Evolutionary conservation across 2,888 invertebrate species (phyloP).

Genomic region (Coecobrya sp.): DNA sequence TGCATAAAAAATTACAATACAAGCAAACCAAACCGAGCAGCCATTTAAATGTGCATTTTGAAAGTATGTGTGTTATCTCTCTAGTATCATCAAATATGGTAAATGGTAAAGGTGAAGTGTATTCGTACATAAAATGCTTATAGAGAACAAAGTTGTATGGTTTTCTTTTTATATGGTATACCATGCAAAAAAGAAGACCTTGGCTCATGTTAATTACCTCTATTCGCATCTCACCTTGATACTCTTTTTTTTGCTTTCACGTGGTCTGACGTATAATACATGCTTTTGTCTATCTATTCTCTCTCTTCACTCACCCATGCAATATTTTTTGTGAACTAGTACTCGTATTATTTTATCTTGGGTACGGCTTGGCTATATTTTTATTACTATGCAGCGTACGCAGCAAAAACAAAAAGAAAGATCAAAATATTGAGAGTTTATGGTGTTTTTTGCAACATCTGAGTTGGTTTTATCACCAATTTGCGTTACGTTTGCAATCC

Average conservation of each 20-base stretch:
- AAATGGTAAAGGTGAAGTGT: slow-evolving; percentile 1
- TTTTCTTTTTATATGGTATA: slow-evolving; percentile 8
- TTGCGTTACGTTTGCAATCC: no score
- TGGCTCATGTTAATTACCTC: slow-evolving; percentile 80
- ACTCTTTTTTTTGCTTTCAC: slow-evolving; percentile 76
- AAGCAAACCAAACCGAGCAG: not conserved
- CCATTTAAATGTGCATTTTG: slow-evolving; percentile 34
- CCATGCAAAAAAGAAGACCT: slow-evolving; percentile 63
- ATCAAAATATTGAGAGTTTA: not conserved
- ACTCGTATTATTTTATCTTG: not conserved
- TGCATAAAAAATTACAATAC: slow-evolving; percentile 2
- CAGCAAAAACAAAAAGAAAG: not conserved
- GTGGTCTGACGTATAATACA: slow-evolving; percentile 60
- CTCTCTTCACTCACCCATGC: slow-evolving; percentile 23
- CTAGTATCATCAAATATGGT: not conserved
- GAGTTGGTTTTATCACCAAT: no score
- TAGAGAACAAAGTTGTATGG: not conserved
- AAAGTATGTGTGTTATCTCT: not conserved
- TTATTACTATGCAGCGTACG: not conserved
- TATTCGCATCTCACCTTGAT: slow-evolving; percentile 74
- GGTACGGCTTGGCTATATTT: not conserved
- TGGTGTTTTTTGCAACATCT: not conserved
- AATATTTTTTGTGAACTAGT: slow-evolving; percentile 10
- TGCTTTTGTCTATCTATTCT: not conserved
- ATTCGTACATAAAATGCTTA: not conserved